These are phyloP conservation scores for Sebastes iracundus DNA, from an alignment of 2,797 vertebrate species.

Conservation along the genomic window DNA sequence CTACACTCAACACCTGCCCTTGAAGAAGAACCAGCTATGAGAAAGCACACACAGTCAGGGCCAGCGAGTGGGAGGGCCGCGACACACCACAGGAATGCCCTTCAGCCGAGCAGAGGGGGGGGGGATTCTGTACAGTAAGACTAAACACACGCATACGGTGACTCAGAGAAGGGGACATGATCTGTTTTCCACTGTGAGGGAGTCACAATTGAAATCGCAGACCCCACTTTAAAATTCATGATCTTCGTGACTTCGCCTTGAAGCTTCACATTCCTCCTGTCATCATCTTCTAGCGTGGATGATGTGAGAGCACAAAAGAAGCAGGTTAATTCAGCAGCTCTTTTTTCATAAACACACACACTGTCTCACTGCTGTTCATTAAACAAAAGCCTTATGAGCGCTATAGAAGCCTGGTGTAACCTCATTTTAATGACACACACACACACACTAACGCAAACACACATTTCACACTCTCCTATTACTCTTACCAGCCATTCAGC, in stretches of 20 bases:
- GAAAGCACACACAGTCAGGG: constrained; percentile 44
- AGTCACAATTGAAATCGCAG: constrained; percentile 29
- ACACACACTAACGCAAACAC: constrained; percentile 35
- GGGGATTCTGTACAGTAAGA: constrained; percentile 64
- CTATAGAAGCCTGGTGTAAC: constrained; percentile 18
- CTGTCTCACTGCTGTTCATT: constrained; percentile 32
- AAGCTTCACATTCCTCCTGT: constrained; percentile 10
- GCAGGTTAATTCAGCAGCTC: not conserved
- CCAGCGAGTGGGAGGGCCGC: constrained; percentile 43
- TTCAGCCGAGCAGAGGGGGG: constrained; percentile 31
- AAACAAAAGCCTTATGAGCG: constrained; percentile 38
- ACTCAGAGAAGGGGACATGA: constrained; percentile 43
- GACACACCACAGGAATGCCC: constrained; percentile 74
- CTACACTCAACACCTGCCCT: constrained; percentile 67
- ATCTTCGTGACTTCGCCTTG: constrained; percentile 1
- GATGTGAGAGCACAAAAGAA: not conserved
- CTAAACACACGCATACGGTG: constrained; percentile 55
- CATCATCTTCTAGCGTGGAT: not conserved
- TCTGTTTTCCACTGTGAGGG: constrained; percentile 53
- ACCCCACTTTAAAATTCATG: constrained; percentile 22
- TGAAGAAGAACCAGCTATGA: constrained; percentile 41
- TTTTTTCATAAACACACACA: constrained; percentile 1
- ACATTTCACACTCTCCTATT: constrained; percentile 20
- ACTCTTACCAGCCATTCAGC: constrained; percentile 91
- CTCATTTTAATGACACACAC: constrained; percentile 49